Evolutionary conservation across 2,888 invertebrate genomes (phyloP).

Genomic region (Chalcis sispes): DNA sequence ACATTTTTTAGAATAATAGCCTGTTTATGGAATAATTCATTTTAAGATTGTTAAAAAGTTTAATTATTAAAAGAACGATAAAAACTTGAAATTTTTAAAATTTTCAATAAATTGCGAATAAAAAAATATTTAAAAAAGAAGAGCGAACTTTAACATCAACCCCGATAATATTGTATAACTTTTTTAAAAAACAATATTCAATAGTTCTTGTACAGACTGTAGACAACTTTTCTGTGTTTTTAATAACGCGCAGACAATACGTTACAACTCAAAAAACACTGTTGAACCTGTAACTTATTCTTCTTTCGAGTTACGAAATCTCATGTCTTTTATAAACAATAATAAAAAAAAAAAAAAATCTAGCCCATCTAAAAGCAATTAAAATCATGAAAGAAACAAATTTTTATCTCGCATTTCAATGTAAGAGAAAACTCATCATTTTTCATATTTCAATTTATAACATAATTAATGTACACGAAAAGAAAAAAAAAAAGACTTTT

Average conservation of each 20-base stretch:
- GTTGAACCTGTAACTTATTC: not conserved
- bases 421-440: slow-evolving; percentile 23
- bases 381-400: not conserved
- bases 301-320: slow-evolving; percentile 8
- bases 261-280: not conserved
- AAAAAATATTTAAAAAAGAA: too few relatives aligned
- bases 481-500: not conserved
- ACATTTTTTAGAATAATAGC: too few relatives aligned
- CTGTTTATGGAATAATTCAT: not conserved
- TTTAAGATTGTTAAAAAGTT: not conserved
- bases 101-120: too few relatives aligned
- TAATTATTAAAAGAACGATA: too few relatives aligned
- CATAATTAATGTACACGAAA: slow-evolving; percentile 16
- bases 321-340: not conserved
- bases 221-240: too few relatives aligned
- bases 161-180: too few relatives aligned
- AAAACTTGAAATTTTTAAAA: too few relatives aligned
- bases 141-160: too few relatives aligned
- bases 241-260: too few relatives aligned
- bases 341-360: slow-evolving; percentile 1
- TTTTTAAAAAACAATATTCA: too few relatives aligned
- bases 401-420: not conserved
- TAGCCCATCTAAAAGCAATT: slow-evolving; percentile 23
- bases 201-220: too few relatives aligned
- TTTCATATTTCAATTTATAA: slow-evolving; percentile 29